A percentile compares a stretch with the other conserved stretches of the same genome.
These are phyloP conservation scores for Zophobas atratus DNA, from an alignment of 1,140 invertebrate species.

Conservation along the genomic window DNA sequence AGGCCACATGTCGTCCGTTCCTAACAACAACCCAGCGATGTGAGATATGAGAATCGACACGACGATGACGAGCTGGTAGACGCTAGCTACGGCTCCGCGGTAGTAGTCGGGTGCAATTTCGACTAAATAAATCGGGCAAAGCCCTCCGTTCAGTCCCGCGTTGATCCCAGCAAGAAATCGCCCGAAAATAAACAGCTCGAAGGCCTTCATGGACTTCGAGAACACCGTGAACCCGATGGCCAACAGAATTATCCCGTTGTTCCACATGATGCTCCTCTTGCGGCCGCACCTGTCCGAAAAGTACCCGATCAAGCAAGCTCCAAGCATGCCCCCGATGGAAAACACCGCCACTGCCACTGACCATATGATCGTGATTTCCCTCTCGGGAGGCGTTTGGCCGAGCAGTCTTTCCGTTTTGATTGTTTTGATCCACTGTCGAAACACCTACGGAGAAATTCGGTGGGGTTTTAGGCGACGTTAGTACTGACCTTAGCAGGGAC, in stretches of 20 bases:
- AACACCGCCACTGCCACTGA: slow-evolving; percentile 86
- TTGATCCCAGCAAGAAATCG: slow-evolving; percentile 88
- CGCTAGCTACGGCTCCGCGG: slow-evolving; percentile 85
- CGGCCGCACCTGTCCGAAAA: slow-evolving; percentile 69
- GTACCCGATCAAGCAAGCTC: slow-evolving; percentile 61
- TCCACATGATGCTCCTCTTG: slow-evolving; percentile 85
- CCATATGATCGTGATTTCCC: slow-evolving; percentile 66
- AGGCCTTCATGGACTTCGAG: slow-evolving; percentile 76
- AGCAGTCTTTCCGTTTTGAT: slow-evolving; percentile 69
- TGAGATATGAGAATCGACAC: slow-evolving; percentile 87
- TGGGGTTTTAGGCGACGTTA: background rate
- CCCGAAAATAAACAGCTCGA: slow-evolving; percentile 84
- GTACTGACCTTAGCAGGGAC: slow-evolving; percentile 80
- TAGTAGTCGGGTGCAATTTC: slow-evolving; percentile 87
- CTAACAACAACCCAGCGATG: slow-evolving; percentile 82
- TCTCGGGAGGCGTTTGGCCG: slow-evolving; percentile 45
- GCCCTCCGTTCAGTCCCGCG: slow-evolving; percentile 83
- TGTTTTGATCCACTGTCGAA: slow-evolving; percentile 79
- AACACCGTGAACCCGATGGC: slow-evolving; percentile 75
- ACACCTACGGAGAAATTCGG: slow-evolving; percentile 72
- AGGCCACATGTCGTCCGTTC: slow-evolving; percentile 79
- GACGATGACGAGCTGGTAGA: slow-evolving; percentile 89
- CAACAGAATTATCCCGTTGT: slow-evolving; percentile 84
- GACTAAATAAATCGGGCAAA: slow-evolving; percentile 87
- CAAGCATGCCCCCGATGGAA: slow-evolving; percentile 91